Percentiles rank a stretch among this genome's conserved stretches.
These are phyloP conservation scores for Halictus rubicundus DNA, from an alignment of 1,140 invertebrate species.

Conservation along the genomic window DNA sequence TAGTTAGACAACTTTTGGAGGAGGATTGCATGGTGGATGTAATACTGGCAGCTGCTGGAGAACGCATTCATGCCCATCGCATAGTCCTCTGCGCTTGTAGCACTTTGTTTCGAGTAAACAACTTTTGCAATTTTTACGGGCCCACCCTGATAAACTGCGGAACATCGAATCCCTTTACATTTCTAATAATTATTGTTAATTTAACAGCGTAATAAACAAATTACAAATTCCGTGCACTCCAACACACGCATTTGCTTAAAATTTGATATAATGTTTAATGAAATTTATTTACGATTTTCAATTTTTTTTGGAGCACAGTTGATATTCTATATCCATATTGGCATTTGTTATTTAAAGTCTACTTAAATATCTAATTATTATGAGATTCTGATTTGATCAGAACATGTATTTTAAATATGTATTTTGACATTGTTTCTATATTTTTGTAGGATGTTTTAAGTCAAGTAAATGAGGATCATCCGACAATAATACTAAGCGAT, in stretches of 20 bases:
- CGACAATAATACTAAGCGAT: slow-evolving; percentile 81
- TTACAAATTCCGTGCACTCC: background rate
- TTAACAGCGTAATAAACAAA: background rate
- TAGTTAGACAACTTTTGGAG: slow-evolving; percentile 78
- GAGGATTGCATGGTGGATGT: slow-evolving; percentile 82
- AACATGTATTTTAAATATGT: background rate
- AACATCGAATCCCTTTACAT: background rate
- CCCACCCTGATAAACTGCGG: background rate
- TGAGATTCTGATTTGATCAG: background rate
- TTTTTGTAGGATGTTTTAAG: slow-evolving; percentile 76
- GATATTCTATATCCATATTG: no score
- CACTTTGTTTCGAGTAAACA: slow-evolving; percentile 81
- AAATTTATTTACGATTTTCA: background rate
- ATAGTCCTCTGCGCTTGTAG: slow-evolving; percentile 83
- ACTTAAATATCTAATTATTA: background rate
- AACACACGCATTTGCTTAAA: background rate
- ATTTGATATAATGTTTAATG: background rate
- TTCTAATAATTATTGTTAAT: background rate
- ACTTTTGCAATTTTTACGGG: background rate
- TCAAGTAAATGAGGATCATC: slow-evolving; percentile 77
- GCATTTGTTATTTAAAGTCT: no score
- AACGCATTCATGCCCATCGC: slow-evolving; percentile 81
- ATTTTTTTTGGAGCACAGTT: no score
- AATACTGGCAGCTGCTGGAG: slow-evolving; percentile 80
- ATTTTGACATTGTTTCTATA: background rate